Percentiles rank a stretch among this genome's conserved stretches.
These are phyloP conservation scores for Phainopepla nitens DNA, from an alignment of 2,113 vertebrate species.

Conservation along the genomic window DNA sequence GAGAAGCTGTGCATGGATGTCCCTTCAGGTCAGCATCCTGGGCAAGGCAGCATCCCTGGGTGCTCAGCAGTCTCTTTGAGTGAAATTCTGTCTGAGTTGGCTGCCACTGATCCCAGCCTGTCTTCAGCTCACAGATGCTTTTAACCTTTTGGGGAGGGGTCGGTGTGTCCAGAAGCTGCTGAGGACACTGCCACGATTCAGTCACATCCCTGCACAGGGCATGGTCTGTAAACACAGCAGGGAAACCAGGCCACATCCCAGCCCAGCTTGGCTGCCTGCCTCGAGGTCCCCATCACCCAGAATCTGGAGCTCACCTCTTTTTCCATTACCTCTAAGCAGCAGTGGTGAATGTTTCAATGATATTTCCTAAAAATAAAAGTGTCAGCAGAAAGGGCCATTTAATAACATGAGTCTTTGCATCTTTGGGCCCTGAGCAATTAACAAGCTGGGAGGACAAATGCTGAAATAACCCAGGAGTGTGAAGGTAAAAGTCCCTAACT, in stretches of 20 bases:
- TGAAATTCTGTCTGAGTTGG: background rate
- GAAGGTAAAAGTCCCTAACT: background rate
- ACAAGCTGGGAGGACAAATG: background rate
- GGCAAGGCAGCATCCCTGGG: background rate
- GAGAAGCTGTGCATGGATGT: background rate
- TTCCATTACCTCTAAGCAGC: background rate
- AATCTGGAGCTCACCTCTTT: background rate
- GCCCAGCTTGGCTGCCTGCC: background rate
- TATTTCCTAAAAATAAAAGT: background rate
- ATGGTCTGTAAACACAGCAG: background rate
- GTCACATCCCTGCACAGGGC: background rate
- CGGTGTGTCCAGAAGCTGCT: accelerated
- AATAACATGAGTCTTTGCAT: background rate
- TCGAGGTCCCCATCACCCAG: background rate
- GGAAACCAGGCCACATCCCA: background rate
- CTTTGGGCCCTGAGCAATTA: background rate
- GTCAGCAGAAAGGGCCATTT: background rate
- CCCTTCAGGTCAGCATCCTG: background rate
- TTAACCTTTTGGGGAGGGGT: background rate
- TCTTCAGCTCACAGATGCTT: background rate
- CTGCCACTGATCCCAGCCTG: background rate
- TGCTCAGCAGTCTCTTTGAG: background rate
- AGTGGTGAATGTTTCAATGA: background rate
- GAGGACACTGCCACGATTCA: background rate
- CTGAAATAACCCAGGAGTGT: background rate